Evolutionary conservation across 2,888 invertebrate species (phyloP), one percentile per base, ranked within the genome.

Genomic region (Yponomeuta sedellus): DNA sequence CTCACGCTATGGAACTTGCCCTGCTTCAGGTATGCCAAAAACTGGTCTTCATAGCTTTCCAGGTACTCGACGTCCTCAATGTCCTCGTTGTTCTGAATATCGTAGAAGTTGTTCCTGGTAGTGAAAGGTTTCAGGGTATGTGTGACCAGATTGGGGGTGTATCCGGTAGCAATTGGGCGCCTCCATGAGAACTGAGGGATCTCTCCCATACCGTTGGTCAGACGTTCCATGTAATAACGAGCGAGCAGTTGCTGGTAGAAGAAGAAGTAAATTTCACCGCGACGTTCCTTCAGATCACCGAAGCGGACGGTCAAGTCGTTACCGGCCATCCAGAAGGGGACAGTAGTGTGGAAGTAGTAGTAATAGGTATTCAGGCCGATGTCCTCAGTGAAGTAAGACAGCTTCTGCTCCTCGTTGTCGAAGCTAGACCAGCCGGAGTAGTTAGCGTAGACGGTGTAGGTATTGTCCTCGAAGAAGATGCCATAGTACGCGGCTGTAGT

Each of bases 351-450:
- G 85, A 93, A 92, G 81, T 92, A 93, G 81, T 92, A 93, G 86
- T 95, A 95, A 83, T 91, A 94, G 0, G 92, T 76, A 81, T 94
- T 95, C 74, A 94, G 83, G 68, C 94, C 94, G 71, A 95, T 86
- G 75, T 95, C 95, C 76, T 95, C 94, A 44, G 93, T 94, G 83
- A 94, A 94, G 83, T 95, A 95, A 56, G 93, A 88, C 67, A 95
- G 72, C 68, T 89, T 92, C 74, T 92, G 90, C 73, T 95, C 94
- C 1, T 88, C 76, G 71, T 93, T 92, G 71, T 86, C 89, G 74
- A 92, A 92, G 71, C 86, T 80, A 58, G 77, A 75, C 57, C 89
- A 75, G 71, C 89, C 92, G 16, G 93, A 93, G 73, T 94, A 94
- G 78, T 94, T 94, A 20, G 92, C 86, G 67, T 92, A 92, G 74